A percentile compares a stretch with the other conserved stretches of the same genome.
These are phyloP conservation scores for Oophaga sylvatica DNA, from an alignment of 2,797 vertebrate species.

Conservation along the genomic window DNA sequence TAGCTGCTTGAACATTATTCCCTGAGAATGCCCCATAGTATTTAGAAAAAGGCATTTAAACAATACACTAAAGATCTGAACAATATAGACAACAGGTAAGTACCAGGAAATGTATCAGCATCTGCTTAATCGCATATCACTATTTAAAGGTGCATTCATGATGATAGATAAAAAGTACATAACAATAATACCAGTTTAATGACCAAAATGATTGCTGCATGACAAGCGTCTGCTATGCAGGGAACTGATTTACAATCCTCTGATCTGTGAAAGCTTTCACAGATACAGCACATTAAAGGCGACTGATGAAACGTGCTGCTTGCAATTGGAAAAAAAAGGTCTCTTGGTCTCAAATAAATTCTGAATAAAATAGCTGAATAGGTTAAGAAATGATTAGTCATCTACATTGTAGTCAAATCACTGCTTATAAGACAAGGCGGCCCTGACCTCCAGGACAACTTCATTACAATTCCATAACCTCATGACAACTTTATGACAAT, in stretches of 20 bases:
- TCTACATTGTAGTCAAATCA: background rate
- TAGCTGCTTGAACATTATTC: background rate
- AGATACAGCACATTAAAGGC: slow-evolving; percentile 7
- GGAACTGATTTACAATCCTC: slow-evolving; percentile 17
- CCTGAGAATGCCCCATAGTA: background rate
- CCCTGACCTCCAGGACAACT: background rate
- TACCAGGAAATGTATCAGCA: background rate
- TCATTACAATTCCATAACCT: too few relatives aligned
- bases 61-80: background rate
- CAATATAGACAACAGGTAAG: background rate
- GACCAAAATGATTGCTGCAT: background rate
- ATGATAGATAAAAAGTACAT: slow-evolving; percentile 11
- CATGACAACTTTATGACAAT: too few relatives aligned
- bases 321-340: background rate
- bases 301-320: background rate
- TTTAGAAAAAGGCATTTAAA: background rate
- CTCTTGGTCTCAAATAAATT: background rate
- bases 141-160: background rate
- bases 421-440: background rate
- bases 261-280: slow-evolving; percentile 14
- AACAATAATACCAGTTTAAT: slow-evolving; percentile 25
- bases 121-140: background rate
- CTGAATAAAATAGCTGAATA: background rate
- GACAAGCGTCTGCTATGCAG: background rate
- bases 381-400: background rate